A percentile compares a stretch with the other conserved stretches of the same genome.
phyloP scores from a whole-genome alignment of 1,140 invertebrate genomes.

The Dreissena rostriformis region DNA sequence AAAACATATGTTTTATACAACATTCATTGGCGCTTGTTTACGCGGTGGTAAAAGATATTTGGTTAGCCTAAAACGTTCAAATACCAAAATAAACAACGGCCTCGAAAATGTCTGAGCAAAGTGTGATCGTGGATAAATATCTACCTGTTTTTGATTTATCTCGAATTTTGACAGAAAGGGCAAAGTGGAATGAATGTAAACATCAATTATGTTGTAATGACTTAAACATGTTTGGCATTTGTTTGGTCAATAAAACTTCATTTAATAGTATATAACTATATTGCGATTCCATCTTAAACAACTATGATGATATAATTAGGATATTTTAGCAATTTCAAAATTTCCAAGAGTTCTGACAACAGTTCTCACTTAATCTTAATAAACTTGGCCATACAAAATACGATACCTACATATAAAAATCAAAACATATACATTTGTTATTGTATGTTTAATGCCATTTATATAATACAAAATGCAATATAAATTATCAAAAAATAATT shows the following conservation, averaged over 20 bases:
- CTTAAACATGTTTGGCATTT: not conserved
- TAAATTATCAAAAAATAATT: too few relatives aligned
- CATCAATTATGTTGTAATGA: not conserved
- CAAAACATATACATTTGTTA: too few relatives aligned
- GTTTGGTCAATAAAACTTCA: not conserved
- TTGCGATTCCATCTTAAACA: too few relatives aligned
- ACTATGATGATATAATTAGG: too few relatives aligned
- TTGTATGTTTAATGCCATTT: too few relatives aligned
- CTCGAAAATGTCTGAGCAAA: not conserved
- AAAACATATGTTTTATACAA: conserved; percentile 8
- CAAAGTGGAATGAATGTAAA: not conserved
- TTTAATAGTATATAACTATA: not conserved
- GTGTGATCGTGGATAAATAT: not conserved
- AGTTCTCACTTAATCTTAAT: too few relatives aligned
- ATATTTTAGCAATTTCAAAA: too few relatives aligned
- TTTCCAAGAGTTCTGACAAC: too few relatives aligned
- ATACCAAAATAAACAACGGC: not conserved
- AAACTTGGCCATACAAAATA: too few relatives aligned
- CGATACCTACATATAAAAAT: too few relatives aligned
- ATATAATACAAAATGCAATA: too few relatives aligned
- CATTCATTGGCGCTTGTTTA: not conserved
- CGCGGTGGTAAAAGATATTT: not conserved
- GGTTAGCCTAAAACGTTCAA: not conserved
- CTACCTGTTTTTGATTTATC: not conserved
- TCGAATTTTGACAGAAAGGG: not conserved